Evolutionary conservation across 2,113 vertebrate species (phyloP).

Genomic region (Pyxicephalus adspersus): DNA sequence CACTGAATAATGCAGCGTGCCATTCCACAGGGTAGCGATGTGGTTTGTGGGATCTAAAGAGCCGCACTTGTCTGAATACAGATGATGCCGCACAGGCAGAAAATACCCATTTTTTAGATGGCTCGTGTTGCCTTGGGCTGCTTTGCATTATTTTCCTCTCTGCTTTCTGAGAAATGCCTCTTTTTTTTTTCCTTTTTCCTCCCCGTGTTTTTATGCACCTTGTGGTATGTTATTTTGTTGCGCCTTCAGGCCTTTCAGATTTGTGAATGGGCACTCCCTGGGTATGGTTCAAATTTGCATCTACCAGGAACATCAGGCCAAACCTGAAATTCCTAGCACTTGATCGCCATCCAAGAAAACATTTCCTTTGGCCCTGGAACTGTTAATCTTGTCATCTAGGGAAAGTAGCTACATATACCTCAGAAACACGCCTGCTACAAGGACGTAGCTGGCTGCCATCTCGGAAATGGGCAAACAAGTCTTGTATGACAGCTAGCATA

Average conservation of each 20-base stretch:
- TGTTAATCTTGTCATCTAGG: conserved; percentile 26
- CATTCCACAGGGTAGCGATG: background rate
- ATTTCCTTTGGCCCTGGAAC: conserved; percentile 46
- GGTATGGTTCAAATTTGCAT: conserved; percentile 25
- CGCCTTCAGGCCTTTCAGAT: conserved; percentile 24
- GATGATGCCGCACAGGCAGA: background rate
- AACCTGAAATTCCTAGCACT: conserved; percentile 46
- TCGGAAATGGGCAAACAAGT: background rate
- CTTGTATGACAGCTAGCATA: background rate
- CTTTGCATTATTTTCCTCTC: background rate
- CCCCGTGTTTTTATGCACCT: background rate
- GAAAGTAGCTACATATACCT: conserved; percentile 24
- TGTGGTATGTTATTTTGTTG: conserved; percentile 8
- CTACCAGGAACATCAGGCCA: conserved; percentile 30
- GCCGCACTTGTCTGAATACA: background rate
- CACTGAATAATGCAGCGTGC: background rate
- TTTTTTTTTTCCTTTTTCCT: background rate
- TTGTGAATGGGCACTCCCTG: conserved; percentile 51
- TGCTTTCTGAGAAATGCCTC: background rate
- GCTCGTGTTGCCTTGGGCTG: conserved; percentile 4
- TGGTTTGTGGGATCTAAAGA: background rate
- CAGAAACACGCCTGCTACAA: conserved; percentile 19
- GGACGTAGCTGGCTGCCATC: background rate
- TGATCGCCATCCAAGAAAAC: conserved; percentile 46
- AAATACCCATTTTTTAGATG: background rate